phyloP scores from a whole-genome alignment of 2,888 invertebrate genomes.

The Bombylius discolor region DNA sequence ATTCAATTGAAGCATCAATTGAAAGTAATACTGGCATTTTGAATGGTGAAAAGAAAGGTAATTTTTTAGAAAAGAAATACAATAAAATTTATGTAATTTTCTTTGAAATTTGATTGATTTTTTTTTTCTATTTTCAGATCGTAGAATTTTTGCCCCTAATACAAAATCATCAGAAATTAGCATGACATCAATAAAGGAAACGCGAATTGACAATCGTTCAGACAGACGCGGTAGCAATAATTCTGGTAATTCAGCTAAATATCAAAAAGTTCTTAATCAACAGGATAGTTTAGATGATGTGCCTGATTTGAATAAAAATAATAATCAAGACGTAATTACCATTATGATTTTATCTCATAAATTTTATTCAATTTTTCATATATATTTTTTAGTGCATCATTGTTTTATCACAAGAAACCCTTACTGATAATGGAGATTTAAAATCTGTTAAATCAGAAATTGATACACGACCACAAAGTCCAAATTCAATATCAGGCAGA shows the following conservation, averaged over 20 bases:
- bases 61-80: background rate
- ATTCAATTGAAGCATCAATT: slow-evolving; percentile 34
- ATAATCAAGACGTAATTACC: slow-evolving; percentile 54
- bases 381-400: slow-evolving; percentile 39
- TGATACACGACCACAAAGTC: slow-evolving; percentile 33
- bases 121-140: slow-evolving; percentile 15
- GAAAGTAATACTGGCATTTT: slow-evolving; percentile 34
- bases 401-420: slow-evolving; percentile 35
- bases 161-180: slow-evolving; percentile 18
- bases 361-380: background rate
- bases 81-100: background rate
- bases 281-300: slow-evolving; percentile 31
- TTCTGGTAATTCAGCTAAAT: slow-evolving; percentile 17
- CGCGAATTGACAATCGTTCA: slow-evolving; percentile 46
- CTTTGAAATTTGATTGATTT: background rate
- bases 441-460: slow-evolving; percentile 35
- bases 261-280: slow-evolving; percentile 24
- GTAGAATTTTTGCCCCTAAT: slow-evolving; percentile 15
- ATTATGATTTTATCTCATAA: background rate
- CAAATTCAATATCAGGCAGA: slow-evolving; percentile 35
- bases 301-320: slow-evolving; percentile 47
- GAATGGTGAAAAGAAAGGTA: slow-evolving; percentile 33
- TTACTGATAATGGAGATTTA: slow-evolving; percentile 36
- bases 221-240: slow-evolving; percentile 18
- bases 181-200: slow-evolving; percentile 42